Base-by-base conservation (phyloP, 2,888 invertebrate genomes). In the Noctuana brunneofusca region DNA sequence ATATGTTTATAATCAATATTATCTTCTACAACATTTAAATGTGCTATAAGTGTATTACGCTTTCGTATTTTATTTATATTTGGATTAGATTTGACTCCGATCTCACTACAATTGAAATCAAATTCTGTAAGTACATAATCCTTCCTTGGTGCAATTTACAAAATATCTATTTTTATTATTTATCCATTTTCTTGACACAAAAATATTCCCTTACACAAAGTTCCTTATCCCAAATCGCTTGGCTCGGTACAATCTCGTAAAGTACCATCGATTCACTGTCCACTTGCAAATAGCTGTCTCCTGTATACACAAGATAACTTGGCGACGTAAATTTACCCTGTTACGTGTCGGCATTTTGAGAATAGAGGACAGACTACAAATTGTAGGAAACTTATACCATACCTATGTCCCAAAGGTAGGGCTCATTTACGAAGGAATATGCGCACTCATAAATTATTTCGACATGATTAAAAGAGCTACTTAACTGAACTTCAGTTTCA, bases 261-360 rank as follows among this genome's bases (percentile, higher is more conserved):
- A 50, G 58, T 58, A 58, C 24, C 24, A 22, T 41, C 41, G 24
- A 52, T 58, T 41, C 18, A 18, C 27, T 14, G 50, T 41, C 38
- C 49, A 52, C 50, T 58, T 30, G 41, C 35, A 43, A 43, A 52
- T 30, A 27, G n/a, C 43, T 38, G 58, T 58, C 50, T 58, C 52
- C 52, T 50, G 58, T 27, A 30, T 41, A 50, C 16, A 58, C 27
- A 38, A 48, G 48, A 52, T 58, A 41, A 16, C 30, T 43, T 52
- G 52, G 52, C 14, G 27, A 12, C 24, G 27, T 41, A 52, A 58
- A 55, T 38, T 41, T 46, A 18, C 30, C 12, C 43, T 4, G 18
- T 11, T 16, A 1, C 18, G 16, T 38, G 38, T 4, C 38, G 38
- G n/a, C n/a, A n/a, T n/a, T 38, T 43, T 43, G 9, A 43, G 43